Conservation (phyloP, 1,140 invertebrate genomes). For the Bombus cullumanus region DNA sequence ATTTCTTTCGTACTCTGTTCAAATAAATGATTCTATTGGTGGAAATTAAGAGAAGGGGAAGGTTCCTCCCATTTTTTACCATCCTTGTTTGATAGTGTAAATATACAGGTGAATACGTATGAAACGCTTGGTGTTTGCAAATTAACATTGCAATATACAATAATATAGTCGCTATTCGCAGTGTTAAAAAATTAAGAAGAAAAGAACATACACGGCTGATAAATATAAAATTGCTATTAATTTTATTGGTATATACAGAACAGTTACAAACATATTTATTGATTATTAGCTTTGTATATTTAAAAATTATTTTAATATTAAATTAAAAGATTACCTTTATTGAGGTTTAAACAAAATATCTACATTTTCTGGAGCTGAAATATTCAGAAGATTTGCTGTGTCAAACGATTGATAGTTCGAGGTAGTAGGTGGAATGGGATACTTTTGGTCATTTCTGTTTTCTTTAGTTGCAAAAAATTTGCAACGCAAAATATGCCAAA, state of each 20-base stretch:
- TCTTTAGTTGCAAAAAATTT: constrained; percentile 68
- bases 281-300: not conserved
- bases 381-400: constrained; percentile 70
- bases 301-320: not conserved
- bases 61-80: not conserved
- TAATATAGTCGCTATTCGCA: not conserved
- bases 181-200: not conserved
- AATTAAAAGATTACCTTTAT: constrained; percentile 47
- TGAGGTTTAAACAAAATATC: constrained; percentile 71
- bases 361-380: constrained; percentile 60
- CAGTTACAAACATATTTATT: constrained; percentile 14
- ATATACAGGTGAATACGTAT: not conserved
- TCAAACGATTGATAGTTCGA: constrained; percentile 36
- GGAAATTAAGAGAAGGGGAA: not conserved
- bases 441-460: constrained; percentile 36
- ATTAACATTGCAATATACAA: not conserved
- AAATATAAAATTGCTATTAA: constrained; percentile 30
- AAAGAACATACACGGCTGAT: not conserved
- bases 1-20: not conserved
- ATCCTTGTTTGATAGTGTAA: too few relatives aligned
- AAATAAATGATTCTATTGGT: constrained; percentile 7
- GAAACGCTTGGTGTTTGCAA: not conserved
- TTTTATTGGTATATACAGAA: constrained; percentile 37
- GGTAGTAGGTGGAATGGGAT: constrained; percentile 6
- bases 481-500: constrained; percentile 76